These are phyloP conservation scores for Melanophora roralis DNA, from an alignment of 2,888 invertebrate species.

Conservation along the genomic window DNA sequence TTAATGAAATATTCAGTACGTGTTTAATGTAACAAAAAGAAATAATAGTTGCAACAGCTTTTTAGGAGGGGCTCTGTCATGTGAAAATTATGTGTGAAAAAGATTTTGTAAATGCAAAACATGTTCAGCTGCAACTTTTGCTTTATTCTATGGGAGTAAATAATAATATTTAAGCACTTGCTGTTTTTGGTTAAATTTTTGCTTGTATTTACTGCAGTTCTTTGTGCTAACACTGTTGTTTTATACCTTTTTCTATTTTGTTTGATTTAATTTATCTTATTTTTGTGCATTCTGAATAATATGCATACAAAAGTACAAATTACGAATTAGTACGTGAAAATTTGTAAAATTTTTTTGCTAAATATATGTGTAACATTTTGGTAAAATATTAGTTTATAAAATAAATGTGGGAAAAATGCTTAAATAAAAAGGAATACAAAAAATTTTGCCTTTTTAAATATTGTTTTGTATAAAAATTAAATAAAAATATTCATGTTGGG, in stretches of 20 bases:
- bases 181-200: constrained; percentile 23
- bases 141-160: constrained; percentile 45
- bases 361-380: neutral
- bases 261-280: constrained; percentile 17
- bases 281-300: constrained; percentile 34
- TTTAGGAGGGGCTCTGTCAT: constrained; percentile 26
- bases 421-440: neutral
- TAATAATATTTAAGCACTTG: constrained; percentile 47
- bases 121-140: constrained; percentile 44
- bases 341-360: constrained; percentile 14
- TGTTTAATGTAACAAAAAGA: constrained; percentile 35
- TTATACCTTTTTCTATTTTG: neutral
- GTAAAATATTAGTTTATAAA: neutral
- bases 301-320: constrained; percentile 45
- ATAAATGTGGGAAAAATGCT: neutral
- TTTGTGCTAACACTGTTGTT: neutral
- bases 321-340: constrained; percentile 51
- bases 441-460: no score
- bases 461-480: no score
- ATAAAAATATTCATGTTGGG: no score
- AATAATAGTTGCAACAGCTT: constrained; percentile 17
- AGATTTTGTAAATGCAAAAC: constrained; percentile 51
- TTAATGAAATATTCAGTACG: constrained; percentile 32
- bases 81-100: constrained; percentile 50
- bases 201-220: neutral